Base-by-base conservation (phyloP, 2,113 vertebrate genomes). In the Cheirogaleus medius region DNA sequence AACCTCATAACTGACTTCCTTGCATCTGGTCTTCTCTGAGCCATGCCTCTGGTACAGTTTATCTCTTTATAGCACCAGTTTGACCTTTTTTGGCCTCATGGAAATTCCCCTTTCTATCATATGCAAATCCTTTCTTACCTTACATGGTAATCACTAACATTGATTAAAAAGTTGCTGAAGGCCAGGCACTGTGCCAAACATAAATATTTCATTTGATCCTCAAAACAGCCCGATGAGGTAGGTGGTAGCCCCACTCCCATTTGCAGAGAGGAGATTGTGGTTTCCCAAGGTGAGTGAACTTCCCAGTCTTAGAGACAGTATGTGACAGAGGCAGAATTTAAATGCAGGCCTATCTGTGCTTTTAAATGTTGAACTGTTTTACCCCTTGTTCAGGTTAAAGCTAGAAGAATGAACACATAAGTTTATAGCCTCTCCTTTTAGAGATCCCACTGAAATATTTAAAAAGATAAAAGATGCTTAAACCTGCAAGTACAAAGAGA, bases 381-480 rank as follows among this genome's bases (percentile, higher is more conserved):
- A 42, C n/a, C 15, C 34, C 29, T 83, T 60, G 54, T 87, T 81
- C 47, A 73, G 39, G n/a, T 90, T 94, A 78, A 97, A 96, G 68
- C 21, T 18, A 64, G 32, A 56, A 54, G 37, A 71, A 94, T n/a
- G 25, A 83, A 47, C 3, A 52, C n/a, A 21, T 2, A 74, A 49
- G 34, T 92, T 49, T 80, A 82, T 6, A 52, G 49, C 11, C 23
- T 80, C 37, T 86, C 34, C 82, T 86, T 88, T 76, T 21, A 11
- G 15, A 87, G 56, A 47, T 77, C 32, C 29, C 63, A 14, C 87
- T 81, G 49, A 95, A 74, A 88, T 94, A 69, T 90, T 89, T 94
- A 69, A 37, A 90, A 90, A 34, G 18, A 94, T 90, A 69, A 90
- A 90, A 83, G 81, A 92, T 29, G 39, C 25, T 95, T 95, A 73